phyloP scores from a whole-genome alignment of 1,140 invertebrate species.

The Heliconius himera region DNA sequence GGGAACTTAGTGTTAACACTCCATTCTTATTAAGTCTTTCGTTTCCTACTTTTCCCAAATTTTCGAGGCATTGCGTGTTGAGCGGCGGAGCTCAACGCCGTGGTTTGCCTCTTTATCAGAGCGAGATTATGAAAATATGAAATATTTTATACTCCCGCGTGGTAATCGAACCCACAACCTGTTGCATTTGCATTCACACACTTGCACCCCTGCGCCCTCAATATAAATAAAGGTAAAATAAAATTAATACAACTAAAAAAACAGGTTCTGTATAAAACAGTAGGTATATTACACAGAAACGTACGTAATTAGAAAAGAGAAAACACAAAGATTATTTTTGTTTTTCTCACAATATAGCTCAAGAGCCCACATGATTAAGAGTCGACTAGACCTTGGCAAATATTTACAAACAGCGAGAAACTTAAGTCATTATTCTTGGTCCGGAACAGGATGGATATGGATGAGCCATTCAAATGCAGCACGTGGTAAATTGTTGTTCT shows the following conservation, averaged over 20 bases:
- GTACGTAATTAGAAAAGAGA: constrained; percentile 1
- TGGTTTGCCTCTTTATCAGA: too few relatives aligned
- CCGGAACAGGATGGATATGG: constrained; percentile 17
- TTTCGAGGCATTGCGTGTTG: too few relatives aligned
- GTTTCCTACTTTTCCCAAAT: too few relatives aligned
- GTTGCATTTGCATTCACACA: too few relatives aligned
- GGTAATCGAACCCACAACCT: too few relatives aligned
- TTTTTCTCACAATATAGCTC: neutral
- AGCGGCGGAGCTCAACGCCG: too few relatives aligned
- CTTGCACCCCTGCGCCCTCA: too few relatives aligned
- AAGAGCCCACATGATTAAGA: constrained; percentile 9
- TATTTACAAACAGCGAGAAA: constrained; percentile 24
- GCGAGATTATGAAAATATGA: too few relatives aligned
- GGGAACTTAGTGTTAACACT: too few relatives aligned
- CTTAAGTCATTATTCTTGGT: constrained; percentile 24
- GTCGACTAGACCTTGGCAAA: constrained; percentile 21
- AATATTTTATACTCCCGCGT: too few relatives aligned
- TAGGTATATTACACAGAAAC: neutral
- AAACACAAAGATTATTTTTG: neutral
- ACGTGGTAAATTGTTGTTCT: constrained; percentile 1
- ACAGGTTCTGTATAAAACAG: neutral
- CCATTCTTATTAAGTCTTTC: too few relatives aligned
- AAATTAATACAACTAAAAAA: neutral
- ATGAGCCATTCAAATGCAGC: constrained; percentile 27
- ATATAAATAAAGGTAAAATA: too few relatives aligned